These are phyloP conservation scores for Pristionchus japonicus DNA, from an alignment of 2,888 invertebrate species.

Conservation along the genomic window DNA sequence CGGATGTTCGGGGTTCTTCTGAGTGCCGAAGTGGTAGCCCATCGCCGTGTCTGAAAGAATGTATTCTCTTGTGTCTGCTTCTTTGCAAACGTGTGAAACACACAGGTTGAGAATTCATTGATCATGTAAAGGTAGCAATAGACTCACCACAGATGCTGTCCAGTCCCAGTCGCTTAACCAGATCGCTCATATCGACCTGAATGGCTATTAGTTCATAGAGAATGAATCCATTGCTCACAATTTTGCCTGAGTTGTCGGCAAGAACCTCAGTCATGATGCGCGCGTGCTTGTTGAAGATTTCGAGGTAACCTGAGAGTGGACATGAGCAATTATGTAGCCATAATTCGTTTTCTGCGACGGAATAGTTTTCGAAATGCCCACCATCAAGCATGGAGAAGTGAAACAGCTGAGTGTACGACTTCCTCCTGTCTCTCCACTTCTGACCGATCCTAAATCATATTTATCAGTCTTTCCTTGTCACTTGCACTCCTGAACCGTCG, in stretches of 20 bases:
- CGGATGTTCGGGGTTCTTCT: conserved; percentile 44
- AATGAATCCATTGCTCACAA: neutral
- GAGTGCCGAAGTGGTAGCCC: conserved; percentile 53
- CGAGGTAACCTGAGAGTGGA: neutral
- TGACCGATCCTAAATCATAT: neutral
- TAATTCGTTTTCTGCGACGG: too few relatives aligned
- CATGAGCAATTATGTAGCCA: too few relatives aligned
- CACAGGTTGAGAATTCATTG: neutral
- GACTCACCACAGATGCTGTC: conserved; percentile 72
- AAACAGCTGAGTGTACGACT: neutral
- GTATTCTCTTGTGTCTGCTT: neutral
- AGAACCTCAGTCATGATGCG: neutral
- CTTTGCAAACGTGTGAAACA: neutral
- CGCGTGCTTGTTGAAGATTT: conserved; percentile 39
- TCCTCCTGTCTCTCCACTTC: conserved; percentile 14
- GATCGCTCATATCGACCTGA: conserved; percentile 71
- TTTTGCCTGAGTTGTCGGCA: neutral
- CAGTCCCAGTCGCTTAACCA: conserved; percentile 77
- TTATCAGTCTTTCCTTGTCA: neutral
- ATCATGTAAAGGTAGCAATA: too few relatives aligned
- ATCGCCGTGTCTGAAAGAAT: conserved; percentile 50
- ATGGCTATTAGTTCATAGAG: neutral
- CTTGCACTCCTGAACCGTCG: neutral
- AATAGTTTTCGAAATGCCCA: too few relatives aligned
- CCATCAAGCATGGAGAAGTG: conserved; percentile 25